These are phyloP conservation scores for Buphagus erythrorhynchus DNA, from an alignment of 2,797 vertebrate species.

Conservation along the genomic window DNA sequence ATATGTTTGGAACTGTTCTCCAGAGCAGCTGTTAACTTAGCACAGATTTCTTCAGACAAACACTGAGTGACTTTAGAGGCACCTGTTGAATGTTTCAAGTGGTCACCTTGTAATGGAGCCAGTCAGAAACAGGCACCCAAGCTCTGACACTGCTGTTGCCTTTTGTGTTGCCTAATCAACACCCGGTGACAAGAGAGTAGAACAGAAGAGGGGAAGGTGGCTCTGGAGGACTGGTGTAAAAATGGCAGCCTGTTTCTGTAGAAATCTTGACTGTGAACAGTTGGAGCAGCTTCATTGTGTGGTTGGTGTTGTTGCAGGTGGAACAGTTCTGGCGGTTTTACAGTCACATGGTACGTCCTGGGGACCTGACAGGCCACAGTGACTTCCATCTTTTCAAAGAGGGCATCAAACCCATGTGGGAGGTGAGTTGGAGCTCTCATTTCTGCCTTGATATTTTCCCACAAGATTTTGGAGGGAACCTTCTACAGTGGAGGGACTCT, in stretches of 20 bases:
- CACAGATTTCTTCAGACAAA: neutral
- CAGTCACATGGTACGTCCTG: slow-evolving; percentile 86
- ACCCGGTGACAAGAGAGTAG: neutral
- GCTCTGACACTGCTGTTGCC: neutral
- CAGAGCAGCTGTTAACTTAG: neutral
- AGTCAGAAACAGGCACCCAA: neutral
- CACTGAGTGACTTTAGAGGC: neutral
- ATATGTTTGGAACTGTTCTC: neutral
- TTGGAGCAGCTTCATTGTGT: neutral
- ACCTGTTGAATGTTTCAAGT: neutral
- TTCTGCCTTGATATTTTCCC: neutral
- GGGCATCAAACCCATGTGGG: slow-evolving; percentile 88
- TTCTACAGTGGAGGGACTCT: neutral
- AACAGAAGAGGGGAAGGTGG: neutral
- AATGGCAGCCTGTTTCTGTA: neutral
- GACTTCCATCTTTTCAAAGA: slow-evolving; percentile 88
- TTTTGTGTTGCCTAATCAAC: neutral
- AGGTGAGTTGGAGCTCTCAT: slow-evolving; percentile 72
- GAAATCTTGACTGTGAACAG: neutral
- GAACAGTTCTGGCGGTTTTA: slow-evolving; percentile 87
- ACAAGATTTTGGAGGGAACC: neutral
- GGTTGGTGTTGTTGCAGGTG: slow-evolving; percentile 71
- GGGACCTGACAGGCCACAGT: slow-evolving; percentile 85
- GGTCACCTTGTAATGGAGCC: neutral
- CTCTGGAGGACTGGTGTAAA: neutral